Conservation (phyloP, 1,140 invertebrate species). For the Drosophila pseudoobscura region DNA sequence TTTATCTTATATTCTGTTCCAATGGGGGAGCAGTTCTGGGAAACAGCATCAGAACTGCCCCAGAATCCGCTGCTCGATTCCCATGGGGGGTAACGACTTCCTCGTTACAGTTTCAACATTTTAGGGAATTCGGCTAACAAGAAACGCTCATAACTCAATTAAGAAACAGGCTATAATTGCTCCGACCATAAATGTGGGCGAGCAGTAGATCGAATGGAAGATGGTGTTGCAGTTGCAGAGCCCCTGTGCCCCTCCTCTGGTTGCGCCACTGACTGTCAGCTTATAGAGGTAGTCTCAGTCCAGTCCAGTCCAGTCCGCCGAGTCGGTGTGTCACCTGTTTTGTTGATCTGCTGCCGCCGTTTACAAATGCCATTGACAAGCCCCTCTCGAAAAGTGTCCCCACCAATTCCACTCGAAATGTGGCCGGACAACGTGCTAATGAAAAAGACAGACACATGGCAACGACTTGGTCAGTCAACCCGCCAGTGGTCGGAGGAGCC, state of each 20-base stretch:
- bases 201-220: conserved; percentile 30
- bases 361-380: conserved; percentile 32
- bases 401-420: conserved; percentile 40
- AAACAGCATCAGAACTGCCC: conserved; percentile 28
- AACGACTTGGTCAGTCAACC: conserved; percentile 6
- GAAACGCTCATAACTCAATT: conserved; percentile 70
- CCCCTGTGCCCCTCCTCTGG: not conserved
- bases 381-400: conserved; percentile 9
- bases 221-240: conserved; percentile 14
- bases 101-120: conserved; percentile 37
- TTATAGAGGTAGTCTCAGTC: too few relatives aligned
- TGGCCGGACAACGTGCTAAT: conserved; percentile 58
- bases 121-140: conserved; percentile 51
- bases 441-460: conserved; percentile 43
- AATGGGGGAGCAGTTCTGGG: conserved; percentile 24
- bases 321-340: conserved; percentile 32
- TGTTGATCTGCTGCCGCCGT: conserved; percentile 11
- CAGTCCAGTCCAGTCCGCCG: too few relatives aligned
- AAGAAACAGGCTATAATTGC: conserved; percentile 35
- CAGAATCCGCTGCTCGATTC: conserved; percentile 44
- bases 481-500: conserved; percentile 29
- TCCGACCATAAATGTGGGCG: conserved; percentile 32
- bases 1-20: conserved; percentile 6
- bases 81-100: conserved; percentile 28
- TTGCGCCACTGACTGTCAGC: not conserved